Percentiles rank a stretch among this genome's conserved stretches.
Conservation (phyloP, 1,140 invertebrate genomes). For the Reticulitermes speratus region DNA sequence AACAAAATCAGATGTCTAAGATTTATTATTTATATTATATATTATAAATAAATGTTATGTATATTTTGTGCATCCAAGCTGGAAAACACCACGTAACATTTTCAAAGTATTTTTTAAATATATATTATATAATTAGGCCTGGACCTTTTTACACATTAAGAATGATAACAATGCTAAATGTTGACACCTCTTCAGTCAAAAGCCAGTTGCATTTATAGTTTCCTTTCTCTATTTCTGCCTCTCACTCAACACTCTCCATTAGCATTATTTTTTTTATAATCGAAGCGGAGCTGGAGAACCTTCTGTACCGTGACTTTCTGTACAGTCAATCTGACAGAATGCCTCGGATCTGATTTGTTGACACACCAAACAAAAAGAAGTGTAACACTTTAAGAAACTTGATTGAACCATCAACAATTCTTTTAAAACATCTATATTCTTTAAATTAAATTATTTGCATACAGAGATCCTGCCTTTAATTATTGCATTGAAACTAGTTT, state of each 20-base stretch:
- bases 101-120: constrained; percentile 37
- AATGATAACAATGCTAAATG: constrained; percentile 41
- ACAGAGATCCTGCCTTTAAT: constrained; percentile 30
- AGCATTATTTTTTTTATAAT: constrained; percentile 21
- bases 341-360: constrained; percentile 22
- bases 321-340: neutral
- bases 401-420: constrained; percentile 26
- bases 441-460: constrained; percentile 30
- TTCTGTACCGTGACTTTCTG: neutral
- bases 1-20: constrained; percentile 35
- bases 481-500: constrained; percentile 31
- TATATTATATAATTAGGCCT: constrained; percentile 42
- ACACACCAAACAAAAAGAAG: constrained; percentile 24
- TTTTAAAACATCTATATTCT: constrained; percentile 23
- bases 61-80: constrained; percentile 25
- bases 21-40: constrained; percentile 33
- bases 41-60: constrained; percentile 34
- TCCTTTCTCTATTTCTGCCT: neutral
- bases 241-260: neutral
- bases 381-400: constrained; percentile 22
- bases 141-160: constrained; percentile 39
- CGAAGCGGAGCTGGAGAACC: constrained; percentile 1
- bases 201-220: constrained; percentile 38
- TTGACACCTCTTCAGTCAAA: constrained; percentile 41
- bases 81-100: constrained; percentile 32